These are phyloP conservation scores for Otolemur garnettii DNA, from an alignment of 2,113 vertebrate genomes.

Conservation along the genomic window DNA sequence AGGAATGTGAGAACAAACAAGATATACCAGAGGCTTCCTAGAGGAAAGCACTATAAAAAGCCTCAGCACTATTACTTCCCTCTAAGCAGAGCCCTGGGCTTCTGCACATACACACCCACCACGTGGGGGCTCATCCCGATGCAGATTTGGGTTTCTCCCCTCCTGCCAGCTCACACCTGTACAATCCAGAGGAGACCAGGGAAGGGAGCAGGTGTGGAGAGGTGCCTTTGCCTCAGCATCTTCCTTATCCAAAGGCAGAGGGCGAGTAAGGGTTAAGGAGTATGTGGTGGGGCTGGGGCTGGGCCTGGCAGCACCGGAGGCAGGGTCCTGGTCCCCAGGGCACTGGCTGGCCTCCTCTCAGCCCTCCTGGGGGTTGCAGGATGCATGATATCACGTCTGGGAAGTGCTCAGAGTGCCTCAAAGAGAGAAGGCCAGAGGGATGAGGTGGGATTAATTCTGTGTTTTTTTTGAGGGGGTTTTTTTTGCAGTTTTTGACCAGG, in stretches of 20 bases:
- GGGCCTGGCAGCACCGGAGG: accelerated
- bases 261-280: background rate
- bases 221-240: background rate
- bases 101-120: no score
- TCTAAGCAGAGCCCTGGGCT: background rate
- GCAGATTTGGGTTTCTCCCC: background rate
- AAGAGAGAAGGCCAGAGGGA: conserved; percentile 29
- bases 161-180: background rate
- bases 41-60: background rate
- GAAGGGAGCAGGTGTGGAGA: background rate
- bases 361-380: background rate
- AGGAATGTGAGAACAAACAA: background rate
- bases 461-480: background rate
- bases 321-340: accelerated
- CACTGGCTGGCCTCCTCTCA: background rate
- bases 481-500: no score
- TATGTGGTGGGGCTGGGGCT: no score
- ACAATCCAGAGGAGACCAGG: background rate
- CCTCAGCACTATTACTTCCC: background rate
- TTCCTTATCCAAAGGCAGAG: background rate
- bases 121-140: background rate
- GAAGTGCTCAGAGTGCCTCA: background rate
- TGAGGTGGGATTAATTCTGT: conserved; percentile 26
- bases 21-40: background rate
- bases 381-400: conserved; percentile 64